Evolutionary conservation across 30 jellyfish, hydroid and myxozoan species (phyloP), one percentile per base, ranked within the genome.

Genomic region (Hydractinia symbiolongicarpus): DNA sequence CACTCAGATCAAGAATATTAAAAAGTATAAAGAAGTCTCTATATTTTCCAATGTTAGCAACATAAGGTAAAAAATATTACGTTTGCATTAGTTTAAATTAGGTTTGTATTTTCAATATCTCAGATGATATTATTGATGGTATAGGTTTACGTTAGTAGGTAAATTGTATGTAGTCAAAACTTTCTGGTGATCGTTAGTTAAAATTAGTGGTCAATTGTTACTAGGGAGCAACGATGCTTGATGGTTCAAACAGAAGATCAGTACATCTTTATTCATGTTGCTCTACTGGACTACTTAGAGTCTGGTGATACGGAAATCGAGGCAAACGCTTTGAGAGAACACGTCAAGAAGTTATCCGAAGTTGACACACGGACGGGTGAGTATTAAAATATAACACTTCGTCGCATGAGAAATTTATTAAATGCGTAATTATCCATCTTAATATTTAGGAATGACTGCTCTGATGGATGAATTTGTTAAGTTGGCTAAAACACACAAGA

Each of bases 171-270:
- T 30, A 30, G 2, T 30, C 44, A 30, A 30, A 30, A 30, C 2
- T 30, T 30, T 30, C 44, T 30, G 44, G 44, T 30, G 44, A 30
- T 30, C 44, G 2, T 30, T 30, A 30, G 44, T 30, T 30, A 30
- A 30, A 30, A 30, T 30, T 30, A 30, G 44, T 64, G 19, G 74
- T 13, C 7, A n/a, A 21, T 52, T 4, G 10, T 30, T 51, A 21
- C 5, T 86, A 94, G 99, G 76, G 96, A 94, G 49, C 96, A 86
- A 67, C 89, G 99, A 44, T 94, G 88, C 83, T 85, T 85, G 79
- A 82, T 94, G 96, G 99, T 94, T 68, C 99, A 94, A 70, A 88
- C 96, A 4, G 99, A 94, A 66, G 99, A 94, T 61, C 99, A 94
- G 76, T 94, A 88, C 68, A 86, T 90, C 4, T 94, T 89, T 79